Conservation (phyloP, 2,797 vertebrate genomes). For the Antrozous pallidus region DNA sequence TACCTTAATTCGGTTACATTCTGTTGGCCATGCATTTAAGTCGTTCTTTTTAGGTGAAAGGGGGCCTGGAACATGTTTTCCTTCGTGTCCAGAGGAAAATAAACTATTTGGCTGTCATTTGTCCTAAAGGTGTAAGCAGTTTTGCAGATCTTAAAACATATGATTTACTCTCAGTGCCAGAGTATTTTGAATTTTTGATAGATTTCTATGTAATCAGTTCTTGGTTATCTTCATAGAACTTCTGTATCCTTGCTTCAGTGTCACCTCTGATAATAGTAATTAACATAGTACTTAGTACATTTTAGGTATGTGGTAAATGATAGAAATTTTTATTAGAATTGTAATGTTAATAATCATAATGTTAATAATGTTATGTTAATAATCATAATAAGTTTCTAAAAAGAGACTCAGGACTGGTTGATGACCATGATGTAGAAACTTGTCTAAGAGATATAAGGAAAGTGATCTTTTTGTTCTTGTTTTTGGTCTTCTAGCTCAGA, state of each 20-base stretch:
- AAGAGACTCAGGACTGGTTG: not conserved
- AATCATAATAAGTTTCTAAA: constrained; percentile 18
- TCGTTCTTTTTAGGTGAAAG: constrained; percentile 24
- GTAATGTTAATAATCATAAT: not conserved
- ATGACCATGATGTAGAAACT: not conserved
- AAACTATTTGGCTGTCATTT: not conserved
- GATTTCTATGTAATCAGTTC: not conserved
- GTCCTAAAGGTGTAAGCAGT: not conserved
- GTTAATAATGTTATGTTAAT: not conserved
- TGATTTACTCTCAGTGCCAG: not conserved
- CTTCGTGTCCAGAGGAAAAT: not conserved
- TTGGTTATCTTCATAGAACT: constrained; percentile 45
- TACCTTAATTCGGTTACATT: not conserved
- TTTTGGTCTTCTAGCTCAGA: not conserved
- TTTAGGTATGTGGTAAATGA: constrained; percentile 40
- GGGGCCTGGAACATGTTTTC: not conserved
- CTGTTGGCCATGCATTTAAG: not conserved
- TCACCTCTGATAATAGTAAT: not conserved
- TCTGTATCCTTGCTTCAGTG: not conserved
- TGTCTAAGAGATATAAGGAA: not conserved
- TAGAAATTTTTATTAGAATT: constrained; percentile 23
- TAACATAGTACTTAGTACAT: not conserved
- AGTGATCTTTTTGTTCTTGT: not conserved
- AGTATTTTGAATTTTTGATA: constrained; percentile 16
- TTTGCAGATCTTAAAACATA: not conserved